Evolutionary conservation across 2,113 vertebrate genomes (phyloP).

Genomic region (Lathamus discolor): DNA sequence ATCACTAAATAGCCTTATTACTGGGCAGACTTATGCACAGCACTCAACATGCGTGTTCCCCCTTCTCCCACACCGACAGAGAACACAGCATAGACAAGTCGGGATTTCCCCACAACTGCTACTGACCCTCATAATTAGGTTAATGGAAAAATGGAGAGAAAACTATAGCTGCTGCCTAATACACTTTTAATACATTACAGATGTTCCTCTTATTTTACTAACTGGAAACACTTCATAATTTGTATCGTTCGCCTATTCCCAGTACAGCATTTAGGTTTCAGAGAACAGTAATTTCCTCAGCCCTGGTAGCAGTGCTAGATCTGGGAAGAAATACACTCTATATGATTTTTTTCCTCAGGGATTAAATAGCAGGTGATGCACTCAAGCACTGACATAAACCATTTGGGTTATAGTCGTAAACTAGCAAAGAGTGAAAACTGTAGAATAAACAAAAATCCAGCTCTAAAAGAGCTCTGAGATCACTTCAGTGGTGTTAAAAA

Average conservation of each 20-base stretch:
- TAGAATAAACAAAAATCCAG: not conserved
- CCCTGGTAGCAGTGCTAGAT: not conserved
- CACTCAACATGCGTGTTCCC: not conserved
- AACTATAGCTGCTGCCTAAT: not conserved
- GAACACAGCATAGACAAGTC: not conserved
- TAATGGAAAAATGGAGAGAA: conserved; percentile 7
- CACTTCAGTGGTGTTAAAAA: not conserved
- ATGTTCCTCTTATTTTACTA: conserved; percentile 30
- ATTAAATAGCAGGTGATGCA: not conserved
- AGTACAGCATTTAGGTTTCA: not conserved
- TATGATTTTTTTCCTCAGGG: not conserved
- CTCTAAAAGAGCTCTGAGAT: not conserved
- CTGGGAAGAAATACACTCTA: not conserved
- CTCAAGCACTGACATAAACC: not conserved
- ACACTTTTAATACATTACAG: not conserved
- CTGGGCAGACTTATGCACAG: not conserved
- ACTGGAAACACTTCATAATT: conserved; percentile 42
- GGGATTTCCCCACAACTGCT: not conserved
- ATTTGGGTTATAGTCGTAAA: not conserved
- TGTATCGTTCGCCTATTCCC: not conserved
- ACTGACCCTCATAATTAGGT: not conserved
- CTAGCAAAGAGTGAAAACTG: not conserved
- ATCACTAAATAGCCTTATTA: not conserved
- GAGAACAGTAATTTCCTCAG: conserved; percentile 3
- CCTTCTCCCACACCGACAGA: not conserved